Evolutionary conservation across 2,113 vertebrate species (phyloP), one percentile per base, ranked within the genome.

Genomic region (Ctenomys sociabilis): DNA sequence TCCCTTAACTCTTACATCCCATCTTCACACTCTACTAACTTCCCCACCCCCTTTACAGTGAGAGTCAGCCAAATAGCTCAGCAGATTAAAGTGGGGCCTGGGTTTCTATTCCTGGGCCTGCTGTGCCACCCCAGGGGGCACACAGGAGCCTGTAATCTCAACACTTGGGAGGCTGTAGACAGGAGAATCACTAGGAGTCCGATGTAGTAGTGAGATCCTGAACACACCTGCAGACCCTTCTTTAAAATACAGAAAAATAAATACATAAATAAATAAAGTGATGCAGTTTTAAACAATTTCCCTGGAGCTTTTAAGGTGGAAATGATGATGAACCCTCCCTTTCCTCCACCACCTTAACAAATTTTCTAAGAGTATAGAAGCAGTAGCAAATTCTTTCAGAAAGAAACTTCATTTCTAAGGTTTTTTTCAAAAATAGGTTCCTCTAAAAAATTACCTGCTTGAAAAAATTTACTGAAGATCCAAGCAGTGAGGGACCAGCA

Each of bases 391-490:
- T 94, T 85, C 66, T 17, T 77, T 89, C 84, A 73, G 24, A 10
- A 49, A 84, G 3, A 19, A 93, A 92, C 88, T 97, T 59, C 19
- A 80, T 66, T 94, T 90, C 49, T 93, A 90, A 87, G 43, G 1
- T 17, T 52, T 81, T 52, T 81, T 96, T 93, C 37, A 87, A 59
- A 81, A 75, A 91, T 70, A 80, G 37, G 54, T 87, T 91, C 54
- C 30, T 82, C 52, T 78, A 87, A 91, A 94, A 75, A 21, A 85
- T 40, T 75, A 14, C 24, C 30, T 72, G 40, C 54, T 84, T 90
- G 73, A 49, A 81, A 68, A 90, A 75, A 63, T 88, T 78, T 83
- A 68, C 54, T 86, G 30, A 91, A 75, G 49, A 59, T 73, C 78
- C 28, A 49, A 63, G 64, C 21, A 90, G 57, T 10, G 63, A 95